Evolutionary conservation across 2,888 invertebrate species (phyloP), one percentile per base, ranked within the genome.

Genomic region (Parthenolecanium corni): DNA sequence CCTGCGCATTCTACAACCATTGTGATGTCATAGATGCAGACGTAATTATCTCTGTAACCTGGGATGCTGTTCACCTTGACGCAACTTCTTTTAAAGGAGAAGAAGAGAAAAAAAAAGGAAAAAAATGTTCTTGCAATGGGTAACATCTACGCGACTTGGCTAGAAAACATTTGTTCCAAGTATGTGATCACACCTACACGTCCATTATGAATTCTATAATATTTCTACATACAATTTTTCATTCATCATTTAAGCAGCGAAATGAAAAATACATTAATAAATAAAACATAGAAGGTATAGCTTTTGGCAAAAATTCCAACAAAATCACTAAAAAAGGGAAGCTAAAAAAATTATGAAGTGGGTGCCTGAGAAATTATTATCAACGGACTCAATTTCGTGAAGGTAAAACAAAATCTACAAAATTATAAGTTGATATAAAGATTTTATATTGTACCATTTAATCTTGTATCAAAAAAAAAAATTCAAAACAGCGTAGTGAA

Each of bases 11-110:
- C 51, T 36, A 21, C 21, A 11, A 36, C 61, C 61, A 61, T 61
- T 61, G 61, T 61, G 61, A 61, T 61, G 61, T 61, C 61, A 61
- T 61, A 49, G 61, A 51, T 23, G 51, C 49, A 61, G 49, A 61
- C 61, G 61, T 61, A 61, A 61, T 61, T 61, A 61, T 61, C 61
- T 21, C 36, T 18, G 46, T 46, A 44, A n/a, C n/a, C 31, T 31
- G 47, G 61, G 61, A 61, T 61, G 61, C 61, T 61, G 61, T 51
- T 61, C 61, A 61, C 61, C 61, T 61, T 61, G 61, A 61, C 61
- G 61, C 16, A 51, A 40, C 51, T 51, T 21, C 57, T 47, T 58
- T 58, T 47, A 58, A 47, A 47, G 47, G 57, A 47, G 57, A 58
- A 58, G 46, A 49, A 23, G 21, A 49, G 21, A 44, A 44, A 44